Percentiles rank a stretch among this genome's conserved stretches.
Evolutionary conservation across 2,113 vertebrate species (phyloP).

Genomic region (Micronisus gabar): DNA sequence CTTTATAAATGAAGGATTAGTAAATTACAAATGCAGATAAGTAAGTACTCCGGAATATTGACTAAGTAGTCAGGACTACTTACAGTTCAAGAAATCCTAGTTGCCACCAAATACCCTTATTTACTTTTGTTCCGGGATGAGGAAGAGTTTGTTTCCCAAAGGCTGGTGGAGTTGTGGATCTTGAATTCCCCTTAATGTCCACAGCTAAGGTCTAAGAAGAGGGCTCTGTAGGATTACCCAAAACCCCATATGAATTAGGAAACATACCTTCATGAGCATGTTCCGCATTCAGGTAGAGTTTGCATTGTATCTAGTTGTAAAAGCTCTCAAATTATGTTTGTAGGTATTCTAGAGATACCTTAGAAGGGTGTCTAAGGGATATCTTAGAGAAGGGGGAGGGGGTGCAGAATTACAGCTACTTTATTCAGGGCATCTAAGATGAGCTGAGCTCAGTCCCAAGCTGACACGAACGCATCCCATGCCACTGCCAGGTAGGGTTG

Average conservation of each 20-base stretch:
- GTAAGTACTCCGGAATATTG: background rate
- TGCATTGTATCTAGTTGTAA: background rate
- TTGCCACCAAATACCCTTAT: background rate
- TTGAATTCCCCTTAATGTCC: background rate
- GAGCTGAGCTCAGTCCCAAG: background rate
- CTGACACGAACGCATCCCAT: fast-evolving
- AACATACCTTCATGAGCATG: background rate
- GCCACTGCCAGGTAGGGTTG: background rate
- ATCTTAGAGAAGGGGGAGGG: fast-evolving
- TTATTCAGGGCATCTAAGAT: background rate
- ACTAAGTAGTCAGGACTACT: background rate
- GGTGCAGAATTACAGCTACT: background rate
- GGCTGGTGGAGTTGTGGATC: background rate
- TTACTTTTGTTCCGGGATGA: background rate
- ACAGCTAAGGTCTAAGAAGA: background rate
- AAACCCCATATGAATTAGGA: background rate
- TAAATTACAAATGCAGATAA: background rate
- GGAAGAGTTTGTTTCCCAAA: background rate
- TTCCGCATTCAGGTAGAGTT: background rate
- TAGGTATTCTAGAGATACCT: background rate
- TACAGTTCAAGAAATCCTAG: background rate
- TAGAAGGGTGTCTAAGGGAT: background rate
- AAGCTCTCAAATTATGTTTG: background rate
- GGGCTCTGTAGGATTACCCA: background rate
- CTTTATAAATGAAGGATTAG: background rate